These are phyloP conservation scores for Pomatostomus ruficeps DNA, from an alignment of 2,113 vertebrate genomes.

Conservation along the genomic window DNA sequence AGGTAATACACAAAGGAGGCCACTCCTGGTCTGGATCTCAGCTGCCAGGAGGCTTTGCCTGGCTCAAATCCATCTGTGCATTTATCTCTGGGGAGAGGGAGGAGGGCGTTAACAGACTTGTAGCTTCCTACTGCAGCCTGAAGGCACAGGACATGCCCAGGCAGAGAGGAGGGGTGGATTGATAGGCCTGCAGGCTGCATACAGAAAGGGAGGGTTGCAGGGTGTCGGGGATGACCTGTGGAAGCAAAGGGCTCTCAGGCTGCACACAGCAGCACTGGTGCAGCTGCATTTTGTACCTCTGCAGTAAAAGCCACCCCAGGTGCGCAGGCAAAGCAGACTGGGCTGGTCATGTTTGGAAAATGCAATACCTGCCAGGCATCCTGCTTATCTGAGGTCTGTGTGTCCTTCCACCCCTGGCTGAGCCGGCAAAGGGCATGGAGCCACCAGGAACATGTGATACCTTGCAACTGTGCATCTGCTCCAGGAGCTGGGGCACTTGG, in stretches of 20 bases:
- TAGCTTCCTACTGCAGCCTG: background rate
- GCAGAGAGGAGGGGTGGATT: background rate
- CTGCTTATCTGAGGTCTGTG: background rate
- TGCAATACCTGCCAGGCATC: background rate
- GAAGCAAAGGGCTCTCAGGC: background rate
- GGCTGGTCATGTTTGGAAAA: background rate
- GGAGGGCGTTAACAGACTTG: background rate
- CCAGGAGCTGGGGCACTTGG: background rate
- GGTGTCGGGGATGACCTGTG: background rate
- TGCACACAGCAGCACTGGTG: background rate
- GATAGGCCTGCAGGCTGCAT: background rate
- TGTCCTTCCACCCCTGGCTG: background rate
- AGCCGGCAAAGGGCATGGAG: background rate
- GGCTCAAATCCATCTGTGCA: accelerated
- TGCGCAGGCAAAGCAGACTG: background rate
- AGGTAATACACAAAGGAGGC: background rate
- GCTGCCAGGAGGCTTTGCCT: background rate
- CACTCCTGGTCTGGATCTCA: background rate
- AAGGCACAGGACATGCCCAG: background rate
- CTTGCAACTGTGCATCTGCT: background rate
- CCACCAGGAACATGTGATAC: background rate
- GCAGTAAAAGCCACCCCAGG: background rate
- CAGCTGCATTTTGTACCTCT: background rate
- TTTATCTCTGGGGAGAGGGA: background rate
- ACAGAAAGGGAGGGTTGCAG: background rate